Base-by-base conservation (phyloP, 2,113 vertebrate species). In the Guaruba guarouba region DNA sequence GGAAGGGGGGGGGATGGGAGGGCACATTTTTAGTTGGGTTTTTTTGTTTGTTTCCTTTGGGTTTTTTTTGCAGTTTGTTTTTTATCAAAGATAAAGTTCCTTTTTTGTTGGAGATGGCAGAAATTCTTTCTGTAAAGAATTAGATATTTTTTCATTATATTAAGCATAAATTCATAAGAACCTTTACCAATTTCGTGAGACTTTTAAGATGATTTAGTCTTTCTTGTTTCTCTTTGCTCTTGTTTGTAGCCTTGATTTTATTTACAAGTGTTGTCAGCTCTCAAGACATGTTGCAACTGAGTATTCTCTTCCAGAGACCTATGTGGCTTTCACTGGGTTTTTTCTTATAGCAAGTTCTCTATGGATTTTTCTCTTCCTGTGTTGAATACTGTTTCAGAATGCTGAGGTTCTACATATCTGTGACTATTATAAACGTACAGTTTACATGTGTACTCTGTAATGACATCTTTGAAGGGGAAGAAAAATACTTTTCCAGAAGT, bases 51-150 rank as follows among this genome's bases (percentile, higher is more conserved):
- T 28, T 39, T 39, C 25, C 2, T 29, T 75, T 17, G 39, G 28
- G 1, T 0, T 18, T 1, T n/a, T n/a, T n/a, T 59, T 59, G 10
- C 2, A 3, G 5, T 49, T 69, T 20, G 10, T 11, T 6, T 39
- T 37, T n/a, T 22, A 18, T 10, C 20, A 24, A 68, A 79, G 15
- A 37, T 44, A 14, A 76, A 81, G 19, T 49, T 31, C 5, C 2
- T 41, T 61, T 71, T 52, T 71, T 39, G 1, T 76, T 76, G 76
- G 48, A 70, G 18, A 8, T 55, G n/a, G 10, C 23, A 69, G 25
- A 68, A 80, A 52, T 51, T 35, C 1, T 71, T 90, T 78, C 35
- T 61, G 6, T 55, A n/a, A 83, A 84, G 9, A 71, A 51, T n/a
- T 51, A 48, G 6, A 1, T 44, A 0, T 61, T 37, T 86, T 68